phyloP scores from a whole-genome alignment of 2,888 invertebrate genomes.

The Volucella zonaria region DNA sequence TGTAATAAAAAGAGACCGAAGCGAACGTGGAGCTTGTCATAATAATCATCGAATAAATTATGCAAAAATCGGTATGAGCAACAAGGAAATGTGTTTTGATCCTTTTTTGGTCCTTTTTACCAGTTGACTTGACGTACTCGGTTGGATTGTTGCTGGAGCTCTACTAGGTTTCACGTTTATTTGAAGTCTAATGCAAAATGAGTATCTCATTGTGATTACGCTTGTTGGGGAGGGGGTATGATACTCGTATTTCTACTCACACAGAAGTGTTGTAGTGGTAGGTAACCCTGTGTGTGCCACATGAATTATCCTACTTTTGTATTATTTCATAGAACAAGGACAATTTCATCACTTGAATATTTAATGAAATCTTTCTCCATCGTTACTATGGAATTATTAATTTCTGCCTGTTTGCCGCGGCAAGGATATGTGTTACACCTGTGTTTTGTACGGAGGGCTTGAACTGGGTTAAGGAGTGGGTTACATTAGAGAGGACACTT shows the following conservation, averaged over 20 bases:
- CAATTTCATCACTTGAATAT: slow-evolving; percentile 69
- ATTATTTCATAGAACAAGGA: slow-evolving; percentile 36
- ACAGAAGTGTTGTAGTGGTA: slow-evolving; percentile 45
- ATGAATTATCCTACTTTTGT: slow-evolving; percentile 64
- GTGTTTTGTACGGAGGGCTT: too few species aligned
- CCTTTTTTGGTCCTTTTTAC: slow-evolving; percentile 35
- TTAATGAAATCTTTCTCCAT: slow-evolving; percentile 53
- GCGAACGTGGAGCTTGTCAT: slow-evolving; percentile 74
- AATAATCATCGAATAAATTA: slow-evolving; percentile 83
- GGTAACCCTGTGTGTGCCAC: background rate
- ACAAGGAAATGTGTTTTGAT: slow-evolving; percentile 65
- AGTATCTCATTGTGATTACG: slow-evolving; percentile 66
- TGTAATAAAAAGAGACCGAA: slow-evolving; percentile 63
- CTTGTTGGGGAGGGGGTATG: background rate
- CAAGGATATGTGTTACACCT: too few species aligned
- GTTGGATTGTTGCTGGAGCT: background rate
- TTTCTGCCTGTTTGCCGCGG: background rate
- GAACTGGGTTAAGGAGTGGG: too few species aligned
- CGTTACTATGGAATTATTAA: slow-evolving; percentile 40
- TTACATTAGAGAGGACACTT: too few species aligned
- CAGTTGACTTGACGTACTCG: background rate
- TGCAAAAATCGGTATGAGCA: slow-evolving; percentile 79
- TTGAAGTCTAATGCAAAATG: slow-evolving; percentile 50
- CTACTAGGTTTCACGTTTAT: slow-evolving; percentile 21
- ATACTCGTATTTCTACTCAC: background rate